These are phyloP conservation scores for Thunnus albacares DNA, from an alignment of 2,797 vertebrate genomes.

Conservation along the genomic window DNA sequence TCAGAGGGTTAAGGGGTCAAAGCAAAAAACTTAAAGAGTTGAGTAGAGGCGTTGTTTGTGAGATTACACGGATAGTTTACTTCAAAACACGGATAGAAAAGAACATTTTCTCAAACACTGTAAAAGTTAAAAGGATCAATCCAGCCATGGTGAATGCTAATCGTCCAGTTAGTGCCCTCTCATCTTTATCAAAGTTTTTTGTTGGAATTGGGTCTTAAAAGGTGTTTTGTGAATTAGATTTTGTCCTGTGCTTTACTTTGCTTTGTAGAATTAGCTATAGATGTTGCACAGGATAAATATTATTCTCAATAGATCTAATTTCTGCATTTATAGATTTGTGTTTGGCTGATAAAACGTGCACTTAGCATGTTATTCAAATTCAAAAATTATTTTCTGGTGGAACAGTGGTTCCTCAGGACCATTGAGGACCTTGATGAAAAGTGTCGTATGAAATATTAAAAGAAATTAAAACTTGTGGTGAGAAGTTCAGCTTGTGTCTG, in stretches of 20 bases:
- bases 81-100: slow-evolving; percentile 15
- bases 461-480: neutral
- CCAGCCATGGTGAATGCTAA: slow-evolving; percentile 26
- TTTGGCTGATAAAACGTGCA: neutral
- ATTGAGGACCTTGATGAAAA: neutral
- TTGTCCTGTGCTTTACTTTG: neutral
- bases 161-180: neutral
- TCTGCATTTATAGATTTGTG: neutral
- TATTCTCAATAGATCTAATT: neutral
- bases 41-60: slow-evolving; percentile 7
- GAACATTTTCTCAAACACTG: neutral
- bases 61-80: neutral
- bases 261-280: neutral
- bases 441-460: neutral
- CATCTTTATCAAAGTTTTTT: neutral
- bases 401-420: no score
- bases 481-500: neutral
- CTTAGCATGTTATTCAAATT: neutral
- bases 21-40: slow-evolving; percentile 6
- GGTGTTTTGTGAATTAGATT: neutral
- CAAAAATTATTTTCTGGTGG: no score
- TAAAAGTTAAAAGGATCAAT: slow-evolving; percentile 26
- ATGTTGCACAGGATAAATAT: neutral
- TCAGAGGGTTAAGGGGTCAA: slow-evolving; percentile 21
- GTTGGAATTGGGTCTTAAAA: neutral